A percentile compares a stretch with the other conserved stretches of the same genome.
Evolutionary conservation across 2,888 invertebrate species (phyloP).

Genomic region (Pachydiplax longipennis): DNA sequence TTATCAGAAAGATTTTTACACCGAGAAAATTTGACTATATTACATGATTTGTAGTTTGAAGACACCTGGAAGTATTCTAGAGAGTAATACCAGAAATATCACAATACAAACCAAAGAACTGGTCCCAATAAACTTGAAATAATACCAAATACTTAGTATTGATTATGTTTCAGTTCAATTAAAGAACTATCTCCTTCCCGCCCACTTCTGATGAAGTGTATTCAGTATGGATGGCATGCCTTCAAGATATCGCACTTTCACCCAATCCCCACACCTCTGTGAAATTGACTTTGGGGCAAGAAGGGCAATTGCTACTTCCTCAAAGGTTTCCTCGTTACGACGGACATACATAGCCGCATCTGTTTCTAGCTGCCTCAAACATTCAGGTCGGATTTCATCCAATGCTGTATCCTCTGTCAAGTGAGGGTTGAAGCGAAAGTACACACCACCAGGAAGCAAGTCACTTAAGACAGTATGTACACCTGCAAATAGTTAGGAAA

Average conservation of each 20-base stretch:
- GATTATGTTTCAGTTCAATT: not conserved
- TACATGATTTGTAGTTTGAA: not conserved
- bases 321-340: slow-evolving; percentile 80
- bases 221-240: slow-evolving; percentile 21
- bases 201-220: not conserved
- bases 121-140: slow-evolving; percentile 13
- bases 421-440: slow-evolving; percentile 90
- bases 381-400: slow-evolving; percentile 79
- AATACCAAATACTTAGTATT: not conserved
- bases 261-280: slow-evolving; percentile 62
- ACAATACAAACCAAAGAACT: not conserved
- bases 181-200: not conserved
- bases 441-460: slow-evolving; percentile 73
- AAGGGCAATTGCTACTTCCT: slow-evolving; percentile 66
- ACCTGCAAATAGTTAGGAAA: slow-evolving; percentile 61
- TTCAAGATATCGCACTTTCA: slow-evolving; percentile 54
- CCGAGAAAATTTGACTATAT: not conserved
- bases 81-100: not conserved
- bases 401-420: slow-evolving; percentile 79
- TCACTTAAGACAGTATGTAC: slow-evolving; percentile 81
- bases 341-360: slow-evolving; percentile 83
- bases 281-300: slow-evolving; percentile 57
- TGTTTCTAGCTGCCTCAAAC: slow-evolving; percentile 72
- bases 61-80: no score
- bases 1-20: not conserved